Base-by-base conservation (phyloP, 2,113 vertebrate genomes). In the Saccopteryx bilineata region DNA sequence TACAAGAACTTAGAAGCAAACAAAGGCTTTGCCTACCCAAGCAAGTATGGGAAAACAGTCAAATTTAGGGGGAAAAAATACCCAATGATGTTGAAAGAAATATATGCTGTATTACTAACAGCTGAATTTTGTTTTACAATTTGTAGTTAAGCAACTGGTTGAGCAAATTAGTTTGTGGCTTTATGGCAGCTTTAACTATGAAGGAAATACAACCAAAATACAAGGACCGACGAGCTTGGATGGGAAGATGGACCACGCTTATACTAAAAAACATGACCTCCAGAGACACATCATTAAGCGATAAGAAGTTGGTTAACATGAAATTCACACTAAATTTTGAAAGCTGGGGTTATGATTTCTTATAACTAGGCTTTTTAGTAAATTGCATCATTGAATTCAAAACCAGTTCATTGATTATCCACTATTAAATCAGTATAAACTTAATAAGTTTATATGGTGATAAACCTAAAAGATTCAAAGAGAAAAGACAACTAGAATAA, bases 321-420 rank as follows among this genome's bases (percentile, higher is more conserved):
- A 95, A 92, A 68, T 92, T 95, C 76, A 85, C 28, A 75, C 6
- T 90, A 48, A 63, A 86, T 17, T 88, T 79, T 79, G 72, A 93
- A 96, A 84, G 52, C 90, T 56, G 86, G 18, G 79, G 81, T 91
- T 93, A 3, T n/a, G 92, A 96, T n/a, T 86, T 94, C 6, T 96
- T 95, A 88, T 56, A 9, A 48, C 3, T 24, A 58, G 61, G 28
- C 24, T 89, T 39, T 78, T 78, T 85, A 89, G 5, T 82, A 76
- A 72, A n/a, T 39, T 82, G 33, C 8, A 87, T 91, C 75, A 92
- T 69, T 94, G 28, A 96, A 74, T 79, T 96, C 4, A 85, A 94
- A 93, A 92, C 86, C 18, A 79, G 11, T 74, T 94, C 68, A 76
- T 81, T 17, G 54, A 58, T 24, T 86, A 75, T 65, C 39, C 58